A percentile compares a stretch with the other conserved stretches of the same genome.
Evolutionary conservation across 2,113 vertebrate genomes (phyloP).

Genomic region (Ia io): DNA sequence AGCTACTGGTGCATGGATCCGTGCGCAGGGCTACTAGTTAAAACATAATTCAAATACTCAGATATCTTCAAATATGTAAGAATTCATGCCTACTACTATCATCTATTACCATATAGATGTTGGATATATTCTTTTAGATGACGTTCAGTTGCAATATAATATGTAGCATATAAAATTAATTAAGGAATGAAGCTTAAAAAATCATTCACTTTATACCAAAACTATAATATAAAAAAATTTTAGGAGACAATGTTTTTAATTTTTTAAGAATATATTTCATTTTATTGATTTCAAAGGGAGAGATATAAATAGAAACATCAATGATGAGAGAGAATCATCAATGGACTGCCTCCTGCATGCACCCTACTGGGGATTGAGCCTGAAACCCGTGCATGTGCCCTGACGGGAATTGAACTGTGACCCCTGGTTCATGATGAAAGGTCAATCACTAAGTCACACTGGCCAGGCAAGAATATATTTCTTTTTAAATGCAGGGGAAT

Average conservation of each 20-base stretch:
- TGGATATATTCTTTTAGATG: background rate
- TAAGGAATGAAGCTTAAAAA: background rate
- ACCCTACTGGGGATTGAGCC: too few relatives aligned
- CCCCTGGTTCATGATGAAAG: too few relatives aligned
- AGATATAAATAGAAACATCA: too few relatives aligned
- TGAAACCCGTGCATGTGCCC: too few relatives aligned
- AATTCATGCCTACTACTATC: background rate
- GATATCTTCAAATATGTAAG: background rate
- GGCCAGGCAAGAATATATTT: background rate
- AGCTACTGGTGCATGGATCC: too few relatives aligned
- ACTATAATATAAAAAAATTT: background rate
- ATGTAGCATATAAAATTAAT: background rate
- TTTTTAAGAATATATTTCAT: background rate
- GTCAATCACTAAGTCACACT: too few relatives aligned
- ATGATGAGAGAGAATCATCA: too few relatives aligned
- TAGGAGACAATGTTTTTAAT: background rate
- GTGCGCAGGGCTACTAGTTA: background rate
- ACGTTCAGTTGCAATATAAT: background rate
- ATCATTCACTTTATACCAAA: background rate
- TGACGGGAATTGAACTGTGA: too few relatives aligned
- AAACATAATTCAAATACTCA: background rate
- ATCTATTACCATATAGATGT: background rate
- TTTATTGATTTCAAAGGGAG: background rate
- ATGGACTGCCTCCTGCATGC: too few relatives aligned
- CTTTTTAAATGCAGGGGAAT: background rate